These are phyloP conservation scores for Myiothlypis chrysogaster DNA, from an alignment of 2,797 vertebrate species.

Conservation along the genomic window DNA sequence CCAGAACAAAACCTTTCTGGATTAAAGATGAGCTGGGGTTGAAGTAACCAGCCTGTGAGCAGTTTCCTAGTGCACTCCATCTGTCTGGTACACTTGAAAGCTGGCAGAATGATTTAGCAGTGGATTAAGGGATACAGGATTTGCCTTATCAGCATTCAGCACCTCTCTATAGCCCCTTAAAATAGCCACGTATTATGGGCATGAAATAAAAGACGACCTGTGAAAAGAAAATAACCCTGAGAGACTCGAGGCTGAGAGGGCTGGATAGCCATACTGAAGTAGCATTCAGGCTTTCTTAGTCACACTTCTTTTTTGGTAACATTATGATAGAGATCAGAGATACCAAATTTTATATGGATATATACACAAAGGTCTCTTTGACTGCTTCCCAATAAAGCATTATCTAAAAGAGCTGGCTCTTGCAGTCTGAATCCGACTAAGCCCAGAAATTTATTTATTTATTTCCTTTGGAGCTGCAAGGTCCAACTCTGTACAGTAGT, in stretches of 20 bases:
- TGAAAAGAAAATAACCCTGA: constrained; percentile 38
- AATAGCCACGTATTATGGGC: constrained; percentile 44
- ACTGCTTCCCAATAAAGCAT: not conserved
- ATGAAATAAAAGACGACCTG: constrained; percentile 48
- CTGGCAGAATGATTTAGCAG: constrained; percentile 56
- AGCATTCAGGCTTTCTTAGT: constrained; percentile 41
- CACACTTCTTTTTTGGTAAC: constrained; percentile 33
- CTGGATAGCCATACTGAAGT: not conserved
- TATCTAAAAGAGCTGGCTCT: not conserved
- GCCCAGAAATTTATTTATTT: not conserved
- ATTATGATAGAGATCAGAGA: constrained; percentile 27
- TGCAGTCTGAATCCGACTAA: not conserved
- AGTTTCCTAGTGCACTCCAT: constrained; percentile 65
- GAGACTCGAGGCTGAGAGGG: not conserved
- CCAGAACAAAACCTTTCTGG: constrained; percentile 70
- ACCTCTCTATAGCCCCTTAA: constrained; percentile 47
- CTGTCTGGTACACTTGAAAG: constrained; percentile 51
- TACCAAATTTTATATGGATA: not conserved
- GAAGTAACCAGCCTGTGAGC: constrained; percentile 66
- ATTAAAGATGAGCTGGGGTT: constrained; percentile 66
- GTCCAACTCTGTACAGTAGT: not conserved
- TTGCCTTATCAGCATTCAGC: constrained; percentile 66
- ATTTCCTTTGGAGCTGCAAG: not conserved
- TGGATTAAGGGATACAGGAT: constrained; percentile 58
- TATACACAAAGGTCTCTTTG: constrained; percentile 12